Base-by-base conservation (phyloP, 1,140 invertebrate genomes). In the Uloborus diversus region DNA sequence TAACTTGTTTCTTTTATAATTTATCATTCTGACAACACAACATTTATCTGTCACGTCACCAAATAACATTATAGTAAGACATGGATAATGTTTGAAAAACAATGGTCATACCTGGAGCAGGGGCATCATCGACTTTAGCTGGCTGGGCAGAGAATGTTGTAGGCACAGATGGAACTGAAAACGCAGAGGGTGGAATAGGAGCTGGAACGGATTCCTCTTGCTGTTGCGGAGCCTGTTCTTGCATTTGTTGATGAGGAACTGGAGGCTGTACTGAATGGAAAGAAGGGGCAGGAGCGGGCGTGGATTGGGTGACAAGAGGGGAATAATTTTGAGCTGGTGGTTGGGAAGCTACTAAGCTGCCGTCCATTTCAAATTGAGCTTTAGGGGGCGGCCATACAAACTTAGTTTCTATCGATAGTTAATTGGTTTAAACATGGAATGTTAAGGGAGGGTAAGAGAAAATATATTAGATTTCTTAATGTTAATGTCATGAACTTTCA, bases 381-480 rank as follows among this genome's bases (percentile, higher is more conserved):
- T 82, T 83, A 5, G 68, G 69, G 81, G 90, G 90, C 81, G 90
- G 90, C 91, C 91, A 91, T 84, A 90, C 88, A 86, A 91, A 88
- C 71, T 84, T 85, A 11, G 85, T 73, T 42, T 81, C 83, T 75
- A 49, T 64, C 71, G 28, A 11, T 42, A 66, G 42, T 66, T 42
- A 66, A 66, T 2, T 5, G 37, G n/a, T 20, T 42, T 14, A 25
- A 47, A 20, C 13, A 61, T 9, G 37, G 23, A 42, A 17, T 20
- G 69, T 14, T 13, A n/a, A 71, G 51, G 57, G 37, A 49, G 23
- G 37, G 28, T 30, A 27, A 42, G 53, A 53, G 61, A 62, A n/a
- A 64, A 42, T 14, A 27, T 37, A 35, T 13, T 4, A 32, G 23
- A 53, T 17, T 53, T 14, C 5, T 7, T 53, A 20, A 53, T n/a